Conservation (phyloP, 2,797 vertebrate species). For the Glyptemys insculpta region DNA sequence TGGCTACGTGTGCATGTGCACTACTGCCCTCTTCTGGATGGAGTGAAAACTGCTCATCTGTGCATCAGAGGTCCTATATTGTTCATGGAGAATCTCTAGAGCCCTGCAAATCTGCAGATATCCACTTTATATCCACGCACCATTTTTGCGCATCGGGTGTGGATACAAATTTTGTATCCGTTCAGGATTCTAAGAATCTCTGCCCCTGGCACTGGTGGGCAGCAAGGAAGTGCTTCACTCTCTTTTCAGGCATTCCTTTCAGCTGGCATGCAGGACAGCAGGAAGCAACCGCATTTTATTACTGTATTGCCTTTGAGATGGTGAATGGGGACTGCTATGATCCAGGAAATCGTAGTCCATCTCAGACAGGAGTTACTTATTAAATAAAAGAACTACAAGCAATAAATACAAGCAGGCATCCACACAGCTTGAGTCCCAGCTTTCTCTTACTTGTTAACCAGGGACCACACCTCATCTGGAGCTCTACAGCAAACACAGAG, state of each 20-base stretch:
- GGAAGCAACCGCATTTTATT: neutral
- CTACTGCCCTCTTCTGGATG: neutral
- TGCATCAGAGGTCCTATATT: rapidly evolving
- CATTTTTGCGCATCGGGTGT: no score
- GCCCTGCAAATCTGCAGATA: no score
- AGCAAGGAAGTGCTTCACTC: neutral
- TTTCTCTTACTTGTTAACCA: slow-evolving; percentile 12
- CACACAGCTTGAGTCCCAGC: neutral
- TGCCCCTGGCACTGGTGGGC: rapidly evolving
- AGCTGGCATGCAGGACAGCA: neutral
- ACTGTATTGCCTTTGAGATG: neutral
- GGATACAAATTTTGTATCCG: no score
- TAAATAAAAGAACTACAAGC: neutral
- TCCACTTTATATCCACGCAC: no score
- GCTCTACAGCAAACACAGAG: neutral
- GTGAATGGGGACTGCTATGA: neutral
- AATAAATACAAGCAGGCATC: neutral
- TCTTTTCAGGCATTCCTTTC: neutral
- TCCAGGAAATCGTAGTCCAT: neutral
- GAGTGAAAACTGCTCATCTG: neutral
- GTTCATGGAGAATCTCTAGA: neutral
- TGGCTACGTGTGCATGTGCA: rapidly evolving
- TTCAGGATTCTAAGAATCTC: neutral
- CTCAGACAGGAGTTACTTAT: slow-evolving; percentile 37
- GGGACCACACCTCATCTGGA: neutral